phyloP scores from a whole-genome alignment of 2,888 invertebrate genomes.

The Mesodorylaimus sp. region DNA sequence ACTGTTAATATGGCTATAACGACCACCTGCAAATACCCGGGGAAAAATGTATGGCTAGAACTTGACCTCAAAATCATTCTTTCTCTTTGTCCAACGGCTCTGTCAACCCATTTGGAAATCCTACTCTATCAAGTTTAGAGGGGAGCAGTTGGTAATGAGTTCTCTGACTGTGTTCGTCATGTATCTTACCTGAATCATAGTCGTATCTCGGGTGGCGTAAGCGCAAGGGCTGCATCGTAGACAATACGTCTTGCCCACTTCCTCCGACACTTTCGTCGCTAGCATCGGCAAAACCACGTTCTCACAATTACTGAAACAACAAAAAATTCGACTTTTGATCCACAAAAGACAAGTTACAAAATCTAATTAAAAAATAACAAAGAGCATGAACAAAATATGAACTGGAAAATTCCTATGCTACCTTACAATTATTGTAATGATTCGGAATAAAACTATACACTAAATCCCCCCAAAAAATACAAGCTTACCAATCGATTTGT shows the following conservation, averaged over 20 bases:
- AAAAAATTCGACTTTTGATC: not conserved
- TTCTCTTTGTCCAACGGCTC: too few relatives aligned
- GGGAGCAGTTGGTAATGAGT: not conserved
- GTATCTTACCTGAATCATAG: constrained; percentile 1
- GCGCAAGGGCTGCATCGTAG: not conserved
- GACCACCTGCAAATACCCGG: not conserved
- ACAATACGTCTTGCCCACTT: not conserved
- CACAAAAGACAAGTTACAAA: not conserved
- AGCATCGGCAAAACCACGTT: not conserved
- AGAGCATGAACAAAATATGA: not conserved
- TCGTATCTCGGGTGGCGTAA: not conserved
- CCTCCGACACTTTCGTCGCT: not conserved
- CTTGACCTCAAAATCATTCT: too few relatives aligned
- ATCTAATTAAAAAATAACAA: not conserved
- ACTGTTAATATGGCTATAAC: too few relatives aligned
- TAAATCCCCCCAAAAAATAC: not conserved
- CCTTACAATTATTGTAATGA: too few relatives aligned
- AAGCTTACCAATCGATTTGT: not conserved
- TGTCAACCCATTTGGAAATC: too few relatives aligned
- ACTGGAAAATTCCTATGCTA: not conserved
- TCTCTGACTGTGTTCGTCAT: too few relatives aligned
- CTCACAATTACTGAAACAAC: not conserved
- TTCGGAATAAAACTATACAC: not conserved
- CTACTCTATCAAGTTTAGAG: not conserved
- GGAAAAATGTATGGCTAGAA: not conserved